phyloP scores from a whole-genome alignment of 1,140 invertebrate genomes.

The Dendroctonus valens region DNA sequence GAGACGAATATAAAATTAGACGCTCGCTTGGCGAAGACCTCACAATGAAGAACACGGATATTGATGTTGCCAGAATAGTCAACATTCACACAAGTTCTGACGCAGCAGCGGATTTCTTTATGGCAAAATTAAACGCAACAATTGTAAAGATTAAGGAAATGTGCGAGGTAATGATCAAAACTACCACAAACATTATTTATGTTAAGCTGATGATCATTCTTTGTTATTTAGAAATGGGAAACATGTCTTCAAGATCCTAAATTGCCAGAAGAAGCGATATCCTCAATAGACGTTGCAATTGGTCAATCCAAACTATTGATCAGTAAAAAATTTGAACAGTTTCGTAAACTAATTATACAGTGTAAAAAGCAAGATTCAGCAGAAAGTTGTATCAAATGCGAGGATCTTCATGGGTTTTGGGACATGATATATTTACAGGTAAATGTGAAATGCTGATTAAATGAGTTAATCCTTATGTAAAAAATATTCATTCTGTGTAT shows the following conservation, averaged over 20 bases:
- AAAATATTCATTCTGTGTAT: not conserved
- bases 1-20: slow-evolving; percentile 10
- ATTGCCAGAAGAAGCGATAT: slow-evolving; percentile 53
- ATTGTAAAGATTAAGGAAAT: slow-evolving; percentile 51
- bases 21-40: not conserved
- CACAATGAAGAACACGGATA: not conserved
- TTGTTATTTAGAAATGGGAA: slow-evolving; percentile 20
- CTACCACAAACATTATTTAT: not conserved
- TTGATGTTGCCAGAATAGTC: slow-evolving; percentile 5
- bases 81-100: slow-evolving; percentile 28
- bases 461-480: not conserved
- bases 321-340: slow-evolving; percentile 67
- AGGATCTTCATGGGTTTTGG: slow-evolving; percentile 76
- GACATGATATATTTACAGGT: slow-evolving; percentile 68
- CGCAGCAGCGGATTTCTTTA: slow-evolving; percentile 53
- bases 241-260: slow-evolving; percentile 37
- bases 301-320: slow-evolving; percentile 69
- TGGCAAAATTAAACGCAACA: slow-evolving; percentile 53
- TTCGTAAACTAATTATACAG: slow-evolving; percentile 58
- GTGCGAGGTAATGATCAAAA: slow-evolving; percentile 13
- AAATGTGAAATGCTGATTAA: slow-evolving; percentile 1
- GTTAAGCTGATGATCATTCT: not conserved
- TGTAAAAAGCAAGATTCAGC: slow-evolving; percentile 57
- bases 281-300: slow-evolving; percentile 64
- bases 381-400: slow-evolving; percentile 56